Base-by-base conservation (phyloP, 2,113 vertebrate genomes). In the Paraplagusia blochii region DNA sequence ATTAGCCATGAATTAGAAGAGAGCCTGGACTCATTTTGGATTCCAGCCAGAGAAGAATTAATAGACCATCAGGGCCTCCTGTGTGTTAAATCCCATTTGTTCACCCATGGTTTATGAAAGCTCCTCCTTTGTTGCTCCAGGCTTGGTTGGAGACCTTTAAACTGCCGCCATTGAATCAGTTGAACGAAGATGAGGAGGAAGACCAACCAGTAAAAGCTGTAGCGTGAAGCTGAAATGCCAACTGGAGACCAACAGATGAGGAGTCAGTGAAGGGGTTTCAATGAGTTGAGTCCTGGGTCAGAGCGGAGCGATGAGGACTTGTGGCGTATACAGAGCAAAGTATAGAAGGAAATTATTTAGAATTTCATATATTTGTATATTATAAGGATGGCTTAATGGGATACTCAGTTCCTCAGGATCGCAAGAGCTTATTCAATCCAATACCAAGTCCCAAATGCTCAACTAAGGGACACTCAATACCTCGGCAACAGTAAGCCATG, bases 51-150 rank as follows among this genome's bases (percentile, higher is more conserved):
- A 86, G 73, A 86, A 87, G 91, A 95, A 95, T 95, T 94, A 96
- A 95, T 95, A 93, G 94, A 93, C 91, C 92, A 92, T 94, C 91
- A 90, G 88, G 92, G 89, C 92, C 92, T 93, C 93, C 87, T 83
- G 93, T 93, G 93, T 92, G 91, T 92, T 94, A 92, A 93, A 93
- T 94, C 92, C 92, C 91, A 93, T 95, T 95, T 93, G 92, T 92
- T 93, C 89, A 70, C 83, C 84, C 44, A 82, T 88, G 88, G 87
- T 92, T 92, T 90, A 91, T 92, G 88, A 92, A 92, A 91, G 87
- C 75, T 82, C 92, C 79, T 90, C 84, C 86, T 92, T 83, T 87
- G 82, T 83, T 90, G 68, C 77, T 63, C 63, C 59, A 73, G 69
- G 88, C 84, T 72, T 90, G 88, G 88, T 74, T 80, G 81, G 88